These are phyloP conservation scores for Dinomys branickii DNA, from an alignment of 2,113 vertebrate genomes.

Conservation along the genomic window DNA sequence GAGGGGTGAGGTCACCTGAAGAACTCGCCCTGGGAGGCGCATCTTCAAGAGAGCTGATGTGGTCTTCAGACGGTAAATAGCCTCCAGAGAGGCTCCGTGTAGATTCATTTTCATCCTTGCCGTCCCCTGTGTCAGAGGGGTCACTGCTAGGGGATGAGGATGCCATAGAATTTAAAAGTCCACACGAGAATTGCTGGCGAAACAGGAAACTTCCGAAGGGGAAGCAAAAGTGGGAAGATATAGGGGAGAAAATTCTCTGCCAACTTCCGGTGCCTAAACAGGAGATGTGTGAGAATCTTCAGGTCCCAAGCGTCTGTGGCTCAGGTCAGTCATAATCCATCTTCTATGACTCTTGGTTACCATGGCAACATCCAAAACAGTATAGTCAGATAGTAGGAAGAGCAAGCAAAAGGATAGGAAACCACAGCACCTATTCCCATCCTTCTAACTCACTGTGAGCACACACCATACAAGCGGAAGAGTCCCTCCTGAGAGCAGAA, in stretches of 20 bases:
- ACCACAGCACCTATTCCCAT: not conserved
- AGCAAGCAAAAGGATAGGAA: not conserved
- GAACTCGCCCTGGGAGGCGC: not conserved
- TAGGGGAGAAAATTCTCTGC: not conserved
- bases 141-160: not conserved
- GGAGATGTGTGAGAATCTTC: not conserved
- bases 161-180: not conserved
- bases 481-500: not conserved
- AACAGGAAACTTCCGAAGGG: not conserved
- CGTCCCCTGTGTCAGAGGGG: not conserved
- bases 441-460: not conserved
- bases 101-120: not conserved
- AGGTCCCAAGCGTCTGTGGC: not conserved
- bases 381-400: not conserved
- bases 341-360: not conserved
- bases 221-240: not conserved
- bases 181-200: not conserved
- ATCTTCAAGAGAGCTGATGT: not conserved
- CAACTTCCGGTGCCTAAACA: not conserved
- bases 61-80: not conserved
- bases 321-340: not conserved
- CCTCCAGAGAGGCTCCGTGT: not conserved
- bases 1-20: not conserved
- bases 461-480: not conserved
- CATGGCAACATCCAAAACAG: not conserved